Evolutionary conservation across 2,888 invertebrate species (phyloP).

Genomic region (Heliconius cydno): DNA sequence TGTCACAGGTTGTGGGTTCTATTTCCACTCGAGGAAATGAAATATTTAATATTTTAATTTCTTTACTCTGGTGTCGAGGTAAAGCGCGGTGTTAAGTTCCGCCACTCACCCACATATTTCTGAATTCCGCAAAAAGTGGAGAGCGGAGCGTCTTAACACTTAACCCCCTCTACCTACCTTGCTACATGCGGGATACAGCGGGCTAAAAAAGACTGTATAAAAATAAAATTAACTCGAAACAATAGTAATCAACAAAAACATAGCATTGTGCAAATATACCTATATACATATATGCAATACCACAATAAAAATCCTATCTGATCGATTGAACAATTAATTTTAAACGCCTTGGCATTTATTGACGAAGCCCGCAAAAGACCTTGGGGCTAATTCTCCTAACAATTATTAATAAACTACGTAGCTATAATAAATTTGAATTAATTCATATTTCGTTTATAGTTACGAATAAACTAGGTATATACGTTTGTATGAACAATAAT

Average conservation of each 20-base stretch:
- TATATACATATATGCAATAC: not conserved
- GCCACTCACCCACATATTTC: too few species aligned
- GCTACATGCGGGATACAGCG: too few species aligned
- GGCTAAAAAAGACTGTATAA: not conserved
- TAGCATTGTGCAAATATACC: constrained; percentile 8
- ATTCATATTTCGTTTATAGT: constrained; percentile 26
- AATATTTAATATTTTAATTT: too few species aligned
- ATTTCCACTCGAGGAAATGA: too few species aligned
- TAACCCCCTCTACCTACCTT: too few species aligned
- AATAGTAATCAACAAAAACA: constrained; percentile 16
- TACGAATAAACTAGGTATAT: constrained; percentile 8
- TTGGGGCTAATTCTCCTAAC: constrained; percentile 40
- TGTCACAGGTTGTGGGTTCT: too few species aligned
- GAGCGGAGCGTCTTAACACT: too few species aligned
- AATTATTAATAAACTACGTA: constrained; percentile 35
- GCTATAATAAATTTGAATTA: constrained; percentile 36
- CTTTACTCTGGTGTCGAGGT: too few species aligned
- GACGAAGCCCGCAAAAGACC: constrained; percentile 26
- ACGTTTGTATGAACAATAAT: constrained; percentile 52
- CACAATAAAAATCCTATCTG: constrained; percentile 21
- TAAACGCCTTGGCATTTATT: constrained; percentile 42
- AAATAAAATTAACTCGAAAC: not conserved
- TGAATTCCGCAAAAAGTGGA: too few species aligned
- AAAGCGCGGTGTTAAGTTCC: too few species aligned
- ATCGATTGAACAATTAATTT: constrained; percentile 37